Percentiles rank a stretch among this genome's conserved stretches.
Evolutionary conservation across 2,797 vertebrate species (phyloP).

Genomic region (Amblyopsis hoosieri): DNA sequence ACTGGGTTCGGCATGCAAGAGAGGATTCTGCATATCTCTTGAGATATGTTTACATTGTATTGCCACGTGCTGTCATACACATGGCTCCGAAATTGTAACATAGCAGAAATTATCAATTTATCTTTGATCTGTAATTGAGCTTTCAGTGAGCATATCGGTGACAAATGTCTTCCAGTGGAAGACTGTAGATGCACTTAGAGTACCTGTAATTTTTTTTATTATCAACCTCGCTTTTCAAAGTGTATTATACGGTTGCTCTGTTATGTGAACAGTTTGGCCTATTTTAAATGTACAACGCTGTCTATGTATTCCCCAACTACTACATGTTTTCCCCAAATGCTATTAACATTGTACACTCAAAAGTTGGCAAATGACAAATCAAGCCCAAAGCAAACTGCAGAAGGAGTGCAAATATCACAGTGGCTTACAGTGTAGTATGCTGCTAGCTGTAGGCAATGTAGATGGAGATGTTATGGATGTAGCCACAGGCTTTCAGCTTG

Average conservation of each 20-base stretch:
- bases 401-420: too few relatives aligned
- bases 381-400: too few relatives aligned
- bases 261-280: background rate
- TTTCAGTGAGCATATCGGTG: background rate
- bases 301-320: too few relatives aligned
- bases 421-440: background rate
- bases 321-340: too few relatives aligned
- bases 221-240: background rate
- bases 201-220: conserved; percentile 13
- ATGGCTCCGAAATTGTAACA: conserved; percentile 4
- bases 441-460: conserved; percentile 19
- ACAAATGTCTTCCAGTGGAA: conserved; percentile 10
- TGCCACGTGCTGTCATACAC: background rate
- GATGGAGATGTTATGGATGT: conserved; percentile 16
- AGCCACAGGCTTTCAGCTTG: conserved; percentile 16
- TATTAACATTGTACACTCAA: background rate
- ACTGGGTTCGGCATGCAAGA: conserved; percentile 26
- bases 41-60: background rate
- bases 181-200: conserved; percentile 15
- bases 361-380: background rate
- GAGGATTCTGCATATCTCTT: background rate
- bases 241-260: conserved; percentile 8
- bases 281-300: background rate
- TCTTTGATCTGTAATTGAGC: background rate
- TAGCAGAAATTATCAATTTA: background rate